These are phyloP conservation scores for Astreopora myriophthalma DNA, from an alignment of 64 coral and sea anemone genomes.

Conservation along the genomic window DNA sequence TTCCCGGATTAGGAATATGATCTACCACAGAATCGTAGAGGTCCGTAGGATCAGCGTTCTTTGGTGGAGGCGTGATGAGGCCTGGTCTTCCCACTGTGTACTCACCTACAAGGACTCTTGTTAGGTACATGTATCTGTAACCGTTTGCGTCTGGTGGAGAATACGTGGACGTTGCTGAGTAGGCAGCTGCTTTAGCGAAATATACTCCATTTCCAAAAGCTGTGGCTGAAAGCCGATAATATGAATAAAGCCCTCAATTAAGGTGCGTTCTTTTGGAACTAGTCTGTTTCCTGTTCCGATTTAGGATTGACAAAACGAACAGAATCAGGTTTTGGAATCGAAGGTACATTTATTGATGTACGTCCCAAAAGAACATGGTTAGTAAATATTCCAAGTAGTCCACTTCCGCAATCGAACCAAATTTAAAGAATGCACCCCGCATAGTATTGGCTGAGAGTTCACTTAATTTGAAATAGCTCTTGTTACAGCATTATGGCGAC, in stretches of 20 bases:
- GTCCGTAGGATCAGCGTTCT: slow-evolving; percentile 20
- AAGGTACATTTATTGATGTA: too few species aligned
- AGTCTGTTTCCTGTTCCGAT: too few species aligned
- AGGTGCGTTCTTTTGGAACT: too few species aligned
- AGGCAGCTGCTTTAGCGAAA: slow-evolving; percentile 55
- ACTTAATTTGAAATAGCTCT: too few species aligned
- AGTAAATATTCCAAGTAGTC: too few species aligned
- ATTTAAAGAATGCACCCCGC: too few species aligned
- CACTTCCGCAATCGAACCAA: too few species aligned
- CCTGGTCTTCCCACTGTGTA: slow-evolving; percentile 42
- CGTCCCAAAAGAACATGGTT: too few species aligned
- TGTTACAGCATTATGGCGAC: too few species aligned
- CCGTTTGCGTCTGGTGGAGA: slow-evolving; percentile 29
- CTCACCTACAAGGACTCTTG: slow-evolving; percentile 63
- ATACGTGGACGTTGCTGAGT: slow-evolving; percentile 53
- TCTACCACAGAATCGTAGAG: slow-evolving; percentile 59
- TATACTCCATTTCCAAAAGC: slow-evolving; percentile 65
- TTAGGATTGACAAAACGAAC: too few species aligned
- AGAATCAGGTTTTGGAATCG: too few species aligned
- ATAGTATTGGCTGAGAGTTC: too few species aligned
- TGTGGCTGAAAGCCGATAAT: not conserved
- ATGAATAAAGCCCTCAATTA: not conserved
- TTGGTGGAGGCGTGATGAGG: slow-evolving; percentile 52
- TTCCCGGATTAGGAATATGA: not conserved
- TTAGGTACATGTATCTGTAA: slow-evolving; percentile 63